Percentiles rank a stretch among this genome's conserved stretches.
These are phyloP conservation scores for Melinaea menophilus DNA, from an alignment of 2,888 invertebrate species.

Conservation along the genomic window DNA sequence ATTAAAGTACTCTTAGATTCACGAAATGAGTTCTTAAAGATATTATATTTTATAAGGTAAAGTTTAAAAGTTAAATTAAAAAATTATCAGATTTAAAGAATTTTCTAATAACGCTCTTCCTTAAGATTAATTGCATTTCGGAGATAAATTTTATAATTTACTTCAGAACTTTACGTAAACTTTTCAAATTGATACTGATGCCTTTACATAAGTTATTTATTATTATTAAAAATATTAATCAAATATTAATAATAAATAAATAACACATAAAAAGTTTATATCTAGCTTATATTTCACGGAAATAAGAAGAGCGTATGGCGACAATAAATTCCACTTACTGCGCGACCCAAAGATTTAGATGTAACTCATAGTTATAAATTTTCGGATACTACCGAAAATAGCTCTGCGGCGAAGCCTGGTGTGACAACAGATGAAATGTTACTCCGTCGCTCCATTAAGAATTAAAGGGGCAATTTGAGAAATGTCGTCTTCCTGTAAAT, in stretches of 20 bases:
- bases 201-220: not conserved
- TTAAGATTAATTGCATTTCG: too few species aligned
- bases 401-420: slow-evolving; percentile 65
- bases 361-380: too few species aligned
- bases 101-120: slow-evolving; percentile 47
- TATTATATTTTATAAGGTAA: too few species aligned
- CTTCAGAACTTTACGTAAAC: slow-evolving; percentile 50
- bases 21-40: too few species aligned
- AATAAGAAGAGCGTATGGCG: slow-evolving; percentile 56
- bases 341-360: too few species aligned
- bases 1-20: too few species aligned
- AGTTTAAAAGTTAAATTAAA: too few species aligned
- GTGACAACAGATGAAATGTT: slow-evolving; percentile 75
- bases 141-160: slow-evolving; percentile 34
- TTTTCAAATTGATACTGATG: slow-evolving; percentile 49
- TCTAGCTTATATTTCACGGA: slow-evolving; percentile 16
- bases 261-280: not conserved
- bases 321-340: too few species aligned
- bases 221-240: too few species aligned
- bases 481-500: slow-evolving; percentile 75
- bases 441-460: slow-evolving; percentile 71
- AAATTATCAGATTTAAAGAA: slow-evolving; percentile 55
- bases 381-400: slow-evolving; percentile 41
- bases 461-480: slow-evolving; percentile 75
- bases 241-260: not conserved